These are phyloP conservation scores for Lates calcarifer DNA, from an alignment of 2,113 vertebrate genomes.

Conservation along the genomic window DNA sequence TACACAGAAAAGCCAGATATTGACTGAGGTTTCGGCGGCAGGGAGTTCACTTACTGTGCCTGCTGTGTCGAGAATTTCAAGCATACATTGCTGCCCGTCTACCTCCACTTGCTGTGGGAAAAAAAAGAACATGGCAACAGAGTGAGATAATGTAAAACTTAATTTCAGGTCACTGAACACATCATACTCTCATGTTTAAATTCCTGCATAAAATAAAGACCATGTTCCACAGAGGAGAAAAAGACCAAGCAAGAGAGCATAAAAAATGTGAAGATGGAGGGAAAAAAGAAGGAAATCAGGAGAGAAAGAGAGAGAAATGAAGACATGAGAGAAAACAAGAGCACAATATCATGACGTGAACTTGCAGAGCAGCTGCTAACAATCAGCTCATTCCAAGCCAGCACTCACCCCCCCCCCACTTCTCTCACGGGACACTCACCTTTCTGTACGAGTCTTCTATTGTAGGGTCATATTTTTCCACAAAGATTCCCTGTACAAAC, in stretches of 20 bases:
- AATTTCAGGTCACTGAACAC: conserved; percentile 29
- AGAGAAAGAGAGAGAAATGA: conserved; percentile 8
- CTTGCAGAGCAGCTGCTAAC: conserved; percentile 65
- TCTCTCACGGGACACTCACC: conserved; percentile 84
- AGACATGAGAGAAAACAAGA: conserved; percentile 1
- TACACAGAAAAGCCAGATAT: neutral
- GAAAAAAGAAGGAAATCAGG: neutral
- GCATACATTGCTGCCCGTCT: conserved; percentile 99
- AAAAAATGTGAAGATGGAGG: neutral
- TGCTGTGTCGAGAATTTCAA: conserved; percentile 99
- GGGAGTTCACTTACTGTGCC: conserved; percentile 91
- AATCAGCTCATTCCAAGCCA: conserved; percentile 55
- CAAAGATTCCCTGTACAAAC: conserved; percentile 99
- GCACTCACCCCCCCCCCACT: neutral
- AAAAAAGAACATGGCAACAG: conserved; percentile 10
- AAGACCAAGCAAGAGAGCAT: neutral
- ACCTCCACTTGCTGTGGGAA: conserved; percentile 96
- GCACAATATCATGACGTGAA: conserved; percentile 52
- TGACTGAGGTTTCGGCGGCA: neutral
- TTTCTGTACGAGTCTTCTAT: conserved; percentile 99
- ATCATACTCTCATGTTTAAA: neutral
- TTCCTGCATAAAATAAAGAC: neutral
- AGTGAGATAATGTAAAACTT: neutral
- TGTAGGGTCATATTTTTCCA: conserved; percentile 99
- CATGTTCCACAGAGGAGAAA: neutral